phyloP scores from a whole-genome alignment of 1,140 invertebrate species.

The Vanessa atalanta region DNA sequence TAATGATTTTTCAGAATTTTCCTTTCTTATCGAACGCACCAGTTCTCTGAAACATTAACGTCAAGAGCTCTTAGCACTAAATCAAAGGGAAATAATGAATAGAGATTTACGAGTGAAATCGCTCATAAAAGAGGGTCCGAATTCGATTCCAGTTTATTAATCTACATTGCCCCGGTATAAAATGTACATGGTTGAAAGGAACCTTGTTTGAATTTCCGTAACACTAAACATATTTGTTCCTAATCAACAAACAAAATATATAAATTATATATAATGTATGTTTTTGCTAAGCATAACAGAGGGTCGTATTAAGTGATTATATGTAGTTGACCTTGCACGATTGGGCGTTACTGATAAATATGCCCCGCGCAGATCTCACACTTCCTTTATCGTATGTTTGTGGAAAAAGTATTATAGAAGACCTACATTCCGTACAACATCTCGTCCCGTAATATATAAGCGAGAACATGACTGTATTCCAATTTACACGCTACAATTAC shows the following conservation, averaged over 20 bases:
- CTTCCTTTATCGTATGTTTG: too few relatives aligned
- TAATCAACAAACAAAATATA: neutral
- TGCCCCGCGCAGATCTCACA: too few relatives aligned
- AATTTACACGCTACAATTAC: too few relatives aligned
- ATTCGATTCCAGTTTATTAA: constrained; percentile 20
- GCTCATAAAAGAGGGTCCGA: constrained; percentile 31
- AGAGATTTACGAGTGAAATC: constrained; percentile 44
- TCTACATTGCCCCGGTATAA: neutral
- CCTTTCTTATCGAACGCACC: constrained; percentile 20
- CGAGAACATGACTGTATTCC: too few relatives aligned
- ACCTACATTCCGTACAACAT: too few relatives aligned
- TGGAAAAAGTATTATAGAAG: too few relatives aligned
- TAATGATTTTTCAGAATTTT: neutral
- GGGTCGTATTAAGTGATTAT: too few relatives aligned
- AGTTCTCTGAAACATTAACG: constrained; percentile 16
- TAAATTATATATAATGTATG: too few relatives aligned
- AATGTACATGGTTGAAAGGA: constrained; percentile 1
- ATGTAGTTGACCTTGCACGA: too few relatives aligned
- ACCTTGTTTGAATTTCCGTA: constrained; percentile 16
- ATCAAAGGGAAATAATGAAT: constrained; percentile 44
- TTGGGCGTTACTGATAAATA: too few relatives aligned
- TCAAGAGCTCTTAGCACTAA: constrained; percentile 31
- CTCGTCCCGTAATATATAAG: too few relatives aligned
- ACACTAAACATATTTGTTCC: neutral
- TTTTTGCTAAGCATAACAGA: too few relatives aligned